Base-by-base conservation (phyloP, 2,113 vertebrate genomes). In the Passer domesticus region DNA sequence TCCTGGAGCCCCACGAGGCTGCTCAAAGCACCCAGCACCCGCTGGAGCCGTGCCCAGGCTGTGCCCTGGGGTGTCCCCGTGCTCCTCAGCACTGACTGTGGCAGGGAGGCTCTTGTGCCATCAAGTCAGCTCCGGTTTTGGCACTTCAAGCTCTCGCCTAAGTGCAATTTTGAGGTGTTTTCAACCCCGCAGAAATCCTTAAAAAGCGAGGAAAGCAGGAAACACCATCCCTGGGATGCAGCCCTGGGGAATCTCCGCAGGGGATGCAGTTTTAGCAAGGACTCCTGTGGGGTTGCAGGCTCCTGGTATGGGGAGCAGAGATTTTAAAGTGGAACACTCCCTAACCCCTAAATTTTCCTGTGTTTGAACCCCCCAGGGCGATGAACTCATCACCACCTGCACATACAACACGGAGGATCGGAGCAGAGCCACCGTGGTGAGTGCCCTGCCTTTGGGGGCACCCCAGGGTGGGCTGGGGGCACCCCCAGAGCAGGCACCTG, bases 301-400 rank as follows among this genome's bases (percentile, higher is more conserved):
- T 92, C 37, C 33, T 41, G 49, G 3, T 33, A 33, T 0, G 31
- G 31, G 16, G 46, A 66, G 53, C 39, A 47, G 68, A 15, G 66
- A 21, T 43, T 59, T 62, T 41, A 22, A 0, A 0, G 1, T 17
- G 19, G 33, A 8, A 11, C 3, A 0, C 19, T 33, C 56, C 59
- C 33, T 0, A 1, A 0, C 9, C 55, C 80, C 33, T 3, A 43
- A 33, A 50, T 90, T 6, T 44, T 10, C 5, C 0, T 12, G 14
- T 90, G 33, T 84, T 90, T 31, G 5, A 81, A 78, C 9, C 76
- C 53, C 44, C 46, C 96, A 99, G 99, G 99, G 99, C 0, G 99
- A 99, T 1, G 97, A 98, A 58, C 98, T 99, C 35, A 94, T 99
- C 88, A 99, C 99, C 1, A 98, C 98, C 67, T 99, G 99, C 44